Conservation (phyloP, 1,140 invertebrate genomes). For the Penaeus chinensis region DNA sequence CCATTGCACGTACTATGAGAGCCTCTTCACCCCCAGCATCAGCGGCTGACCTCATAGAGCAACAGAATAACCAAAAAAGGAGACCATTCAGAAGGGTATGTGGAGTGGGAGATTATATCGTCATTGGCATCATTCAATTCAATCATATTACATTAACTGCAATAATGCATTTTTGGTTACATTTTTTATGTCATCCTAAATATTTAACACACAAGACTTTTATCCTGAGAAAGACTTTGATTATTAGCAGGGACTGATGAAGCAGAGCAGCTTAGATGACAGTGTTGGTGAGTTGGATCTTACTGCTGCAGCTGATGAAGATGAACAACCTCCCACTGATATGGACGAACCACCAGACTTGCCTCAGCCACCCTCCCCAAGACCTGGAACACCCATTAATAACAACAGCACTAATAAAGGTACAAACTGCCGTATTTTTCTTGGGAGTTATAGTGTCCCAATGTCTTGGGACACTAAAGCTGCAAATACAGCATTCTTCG, state of each 20-base stretch:
- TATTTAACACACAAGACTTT: not conserved
- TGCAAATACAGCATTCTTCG: too few species aligned
- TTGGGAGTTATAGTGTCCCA: not conserved
- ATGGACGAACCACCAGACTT: constrained; percentile 67
- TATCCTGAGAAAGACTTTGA: not conserved
- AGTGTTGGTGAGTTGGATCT: constrained; percentile 77
- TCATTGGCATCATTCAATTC: too few species aligned
- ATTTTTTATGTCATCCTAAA: too few species aligned
- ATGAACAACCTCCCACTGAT: constrained; percentile 64
- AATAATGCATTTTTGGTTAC: too few species aligned
- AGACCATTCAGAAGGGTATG: constrained; percentile 75
- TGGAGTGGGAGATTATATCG: constrained; percentile 22
- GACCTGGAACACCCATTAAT: constrained; percentile 70
- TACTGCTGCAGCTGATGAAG: constrained; percentile 66
- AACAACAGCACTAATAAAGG: constrained; percentile 64
- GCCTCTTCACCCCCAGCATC: constrained; percentile 94
- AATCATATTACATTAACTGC: too few species aligned
- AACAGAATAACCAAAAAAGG: constrained; percentile 76
- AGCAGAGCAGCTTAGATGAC: constrained; percentile 94
- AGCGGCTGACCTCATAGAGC: constrained; percentile 90
- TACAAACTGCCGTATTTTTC: not conserved
- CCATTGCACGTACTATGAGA: constrained; percentile 91
- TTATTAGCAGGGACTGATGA: constrained; percentile 80
- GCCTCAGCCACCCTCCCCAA: constrained; percentile 70
- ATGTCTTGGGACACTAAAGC: too few species aligned